Evolutionary conservation across 1,140 invertebrate species (phyloP).

Genomic region (Adoxophyes honmai): DNA sequence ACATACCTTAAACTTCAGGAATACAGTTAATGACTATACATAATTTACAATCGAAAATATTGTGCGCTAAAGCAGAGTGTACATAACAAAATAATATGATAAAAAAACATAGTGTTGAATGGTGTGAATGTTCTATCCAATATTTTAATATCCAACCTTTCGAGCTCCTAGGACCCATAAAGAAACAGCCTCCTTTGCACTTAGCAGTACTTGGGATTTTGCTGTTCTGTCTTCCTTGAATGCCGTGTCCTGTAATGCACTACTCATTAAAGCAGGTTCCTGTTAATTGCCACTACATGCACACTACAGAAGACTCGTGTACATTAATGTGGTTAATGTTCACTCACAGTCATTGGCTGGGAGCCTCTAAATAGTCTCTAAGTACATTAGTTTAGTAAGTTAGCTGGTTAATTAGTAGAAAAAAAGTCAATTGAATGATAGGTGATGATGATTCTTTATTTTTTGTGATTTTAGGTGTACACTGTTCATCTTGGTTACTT

Average conservation of each 20-base stretch:
- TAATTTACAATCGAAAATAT: too few relatives aligned
- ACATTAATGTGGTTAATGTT: slow-evolving; percentile 33
- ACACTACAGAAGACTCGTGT: slow-evolving; percentile 28
- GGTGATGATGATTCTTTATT: too few relatives aligned
- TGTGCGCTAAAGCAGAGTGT: slow-evolving; percentile 56
- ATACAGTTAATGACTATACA: too few relatives aligned
- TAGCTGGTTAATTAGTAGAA: too few relatives aligned
- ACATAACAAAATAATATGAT: slow-evolving; percentile 40
- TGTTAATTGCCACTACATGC: slow-evolving; percentile 70
- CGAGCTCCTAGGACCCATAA: slow-evolving; percentile 92
- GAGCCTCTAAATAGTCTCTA: slow-evolving; percentile 9
- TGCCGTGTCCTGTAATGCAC: slow-evolving; percentile 83
- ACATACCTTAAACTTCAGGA: too few relatives aligned
- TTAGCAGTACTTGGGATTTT: slow-evolving; percentile 88
- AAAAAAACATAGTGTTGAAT: slow-evolving; percentile 26
- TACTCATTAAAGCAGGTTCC: slow-evolving; percentile 63
- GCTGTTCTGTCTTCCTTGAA: slow-evolving; percentile 80
- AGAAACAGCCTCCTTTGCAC: slow-evolving; percentile 92
- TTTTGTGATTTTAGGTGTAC: too few relatives aligned
- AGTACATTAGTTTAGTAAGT: background rate
- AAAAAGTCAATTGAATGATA: too few relatives aligned
- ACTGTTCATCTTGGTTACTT: too few relatives aligned
- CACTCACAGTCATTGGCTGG: slow-evolving; percentile 7
- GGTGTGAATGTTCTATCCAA: slow-evolving; percentile 39
- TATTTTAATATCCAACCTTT: slow-evolving; percentile 83